Base-by-base conservation (phyloP, 2,888 invertebrate species). In the Ormyrus rosae region DNA sequence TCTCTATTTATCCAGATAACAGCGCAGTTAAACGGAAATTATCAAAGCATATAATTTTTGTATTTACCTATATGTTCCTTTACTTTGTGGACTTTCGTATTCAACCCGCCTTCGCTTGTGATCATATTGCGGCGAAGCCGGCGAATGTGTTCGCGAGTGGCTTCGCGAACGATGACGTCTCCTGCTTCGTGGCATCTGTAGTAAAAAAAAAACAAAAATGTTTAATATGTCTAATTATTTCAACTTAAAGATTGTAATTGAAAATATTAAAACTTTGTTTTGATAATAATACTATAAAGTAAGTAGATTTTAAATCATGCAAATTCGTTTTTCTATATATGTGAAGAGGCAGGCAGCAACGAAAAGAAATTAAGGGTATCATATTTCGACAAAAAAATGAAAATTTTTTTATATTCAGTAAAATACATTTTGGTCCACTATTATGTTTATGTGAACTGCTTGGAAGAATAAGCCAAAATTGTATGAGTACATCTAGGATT, bases 101-200 rank as follows among this genome's bases (percentile, higher is more conserved):
- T 95, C 95, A 65, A 95, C 92, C 85, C 95, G 94, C 84, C 96
- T 93, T 83, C 95, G 92, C 91, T 96, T 96, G 83, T 94, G 92
- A 86, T 94, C 94, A 85, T 91, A 91, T 89, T 92, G 91, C 88
- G 92, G 92, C 87, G 92, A 92, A 86, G 91, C 89, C 61, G 87
- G 87, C 60, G 90, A 90, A 78, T 90, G 88, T 70, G 91, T 87
- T 84, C 93, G 92, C 84, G 94, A 93, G 83, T 93, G 94, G 56
- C 93, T 94, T 70, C 93, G 90, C 81, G 94, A 94, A 89, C 95
- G 95, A 90, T 96, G 95, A 92, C 96, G 95, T 92, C 96, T 95
- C 87, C 96, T 93, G 84, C 95, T 95, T 87, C 96, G 94, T 89
- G 96, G 96, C 96, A 96, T 96, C 96, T 96, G 92, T 9, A 53